Percentiles rank a stretch among this genome's conserved stretches.
phyloP scores from a whole-genome alignment of 2,888 invertebrate genomes.

The Drosophila paramelanica region DNA sequence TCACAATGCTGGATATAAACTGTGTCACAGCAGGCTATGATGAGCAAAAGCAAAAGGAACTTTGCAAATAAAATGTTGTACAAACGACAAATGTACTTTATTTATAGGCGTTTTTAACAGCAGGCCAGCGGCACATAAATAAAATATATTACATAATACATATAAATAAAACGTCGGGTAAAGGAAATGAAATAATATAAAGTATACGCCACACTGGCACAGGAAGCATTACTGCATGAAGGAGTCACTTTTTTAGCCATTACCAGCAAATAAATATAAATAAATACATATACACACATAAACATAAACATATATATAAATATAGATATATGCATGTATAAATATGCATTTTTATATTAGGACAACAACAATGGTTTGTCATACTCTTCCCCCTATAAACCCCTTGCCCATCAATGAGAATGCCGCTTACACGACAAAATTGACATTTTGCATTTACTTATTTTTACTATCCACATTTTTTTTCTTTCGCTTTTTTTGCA shows the following conservation, averaged over 20 bases:
- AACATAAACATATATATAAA: constrained; percentile 2
- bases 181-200: constrained; percentile 53
- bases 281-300: constrained; percentile 23
- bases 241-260: constrained; percentile 63
- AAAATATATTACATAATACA: constrained; percentile 59
- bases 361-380: constrained; percentile 46
- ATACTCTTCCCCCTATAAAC: constrained; percentile 1
- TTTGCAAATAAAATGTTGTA: constrained; percentile 49
- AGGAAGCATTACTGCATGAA: constrained; percentile 60
- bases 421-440: constrained; percentile 77
- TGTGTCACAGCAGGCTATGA: constrained; percentile 52
- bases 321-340: constrained; percentile 1
- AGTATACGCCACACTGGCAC: constrained; percentile 58
- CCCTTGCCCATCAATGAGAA: constrained; percentile 49
- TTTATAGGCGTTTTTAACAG: constrained; percentile 77
- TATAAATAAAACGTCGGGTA: constrained; percentile 61
- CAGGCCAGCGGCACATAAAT: constrained; percentile 69
- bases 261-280: constrained; percentile 64
- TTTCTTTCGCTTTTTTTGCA: constrained; percentile 30
- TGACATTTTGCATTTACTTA: constrained; percentile 80
- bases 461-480: constrained; percentile 63
- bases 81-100: constrained; percentile 60
- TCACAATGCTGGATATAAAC: constrained; percentile 38
- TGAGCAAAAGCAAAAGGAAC: constrained; percentile 17
- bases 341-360: constrained; percentile 40